Evolutionary conservation across 2,113 vertebrate species (phyloP), one percentile per base, ranked within the genome.

Genomic region (Pogonocichla stellata): DNA sequence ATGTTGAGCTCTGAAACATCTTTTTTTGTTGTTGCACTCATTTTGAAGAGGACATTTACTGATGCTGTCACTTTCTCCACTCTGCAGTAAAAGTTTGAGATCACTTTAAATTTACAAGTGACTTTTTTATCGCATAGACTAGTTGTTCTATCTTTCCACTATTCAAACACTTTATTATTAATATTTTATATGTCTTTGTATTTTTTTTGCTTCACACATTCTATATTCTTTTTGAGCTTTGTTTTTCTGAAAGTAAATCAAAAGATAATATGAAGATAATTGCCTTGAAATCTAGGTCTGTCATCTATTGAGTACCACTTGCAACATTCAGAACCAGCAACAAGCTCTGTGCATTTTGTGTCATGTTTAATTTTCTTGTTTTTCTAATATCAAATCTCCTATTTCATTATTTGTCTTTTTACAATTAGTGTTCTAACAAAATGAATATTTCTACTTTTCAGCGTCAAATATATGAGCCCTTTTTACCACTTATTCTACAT

Each of bases 1-100:
- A 1, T 1, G 1, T 0, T 36, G 34, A 70, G 18, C 22, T 70
- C 20, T 48, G n/a, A 67, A n/a, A 13, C 2, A 22, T 4, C 6
- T 42, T 10, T 26, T 53, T 19, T 40, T 48, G 17, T 58, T 43
- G 14, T 38, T 4, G 1, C 8, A 33, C 14, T 54, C 14, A 56
- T 69, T 75, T 36, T 69, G 62, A 54, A 47, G 34, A 56, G 18
- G 22, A 5, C 19, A 31, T 11, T 33, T 54, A 42, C 8, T 31
- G 17, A 42, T 28, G 20, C 19, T 82, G 31, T 56, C 40, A 48
- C 20, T 69, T 82, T 48, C 40, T 69, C 42, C 40, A 42, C 12
- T 33, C 34, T 36, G 31, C 26, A 62, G 9, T 5, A 48, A 31
- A 83, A 83, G 12, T 70, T 16, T 28, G 15, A 70, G 6, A 48